Evolutionary conservation across 1,140 invertebrate species (phyloP).

Genomic region (Eumaeus atala): DNA sequence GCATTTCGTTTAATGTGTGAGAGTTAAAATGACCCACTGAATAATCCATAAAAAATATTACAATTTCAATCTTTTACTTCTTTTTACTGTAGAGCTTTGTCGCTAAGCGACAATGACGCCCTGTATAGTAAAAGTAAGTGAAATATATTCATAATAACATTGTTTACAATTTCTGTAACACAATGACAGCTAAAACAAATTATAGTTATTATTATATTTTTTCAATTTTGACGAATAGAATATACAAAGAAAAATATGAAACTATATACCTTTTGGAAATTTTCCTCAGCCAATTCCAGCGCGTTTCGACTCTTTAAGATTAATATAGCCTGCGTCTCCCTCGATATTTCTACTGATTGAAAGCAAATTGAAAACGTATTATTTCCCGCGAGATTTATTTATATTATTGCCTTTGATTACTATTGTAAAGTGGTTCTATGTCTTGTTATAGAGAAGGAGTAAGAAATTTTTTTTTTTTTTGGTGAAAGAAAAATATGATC

Average conservation of each 20-base stretch:
- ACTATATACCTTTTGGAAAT: constrained; percentile 1
- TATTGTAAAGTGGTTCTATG: constrained; percentile 13
- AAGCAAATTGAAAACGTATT: constrained; percentile 31
- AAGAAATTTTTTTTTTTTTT: not conserved
- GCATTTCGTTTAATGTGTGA: too few species aligned
- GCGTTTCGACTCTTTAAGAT: constrained; percentile 19
- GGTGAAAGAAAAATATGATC: not conserved
- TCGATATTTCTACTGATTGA: constrained; percentile 27
- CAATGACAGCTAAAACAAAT: too few species aligned
- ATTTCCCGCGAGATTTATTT: constrained; percentile 23
- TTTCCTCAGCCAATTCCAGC: constrained; percentile 1
- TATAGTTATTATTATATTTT: not conserved
- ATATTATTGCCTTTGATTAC: constrained; percentile 20
- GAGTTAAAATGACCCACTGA: too few species aligned
- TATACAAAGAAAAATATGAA: constrained; percentile 6
- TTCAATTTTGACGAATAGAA: not conserved
- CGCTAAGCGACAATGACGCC: too few species aligned
- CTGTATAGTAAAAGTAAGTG: too few species aligned
- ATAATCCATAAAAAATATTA: too few species aligned
- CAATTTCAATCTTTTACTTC: too few species aligned
- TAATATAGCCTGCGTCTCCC: constrained; percentile 20
- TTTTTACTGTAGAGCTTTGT: too few species aligned
- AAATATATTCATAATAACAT: too few species aligned
- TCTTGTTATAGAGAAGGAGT: constrained; percentile 7
- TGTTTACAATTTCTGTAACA: too few species aligned